phyloP scores from a whole-genome alignment of 2,113 vertebrate genomes.

The Anguilla rostrata region DNA sequence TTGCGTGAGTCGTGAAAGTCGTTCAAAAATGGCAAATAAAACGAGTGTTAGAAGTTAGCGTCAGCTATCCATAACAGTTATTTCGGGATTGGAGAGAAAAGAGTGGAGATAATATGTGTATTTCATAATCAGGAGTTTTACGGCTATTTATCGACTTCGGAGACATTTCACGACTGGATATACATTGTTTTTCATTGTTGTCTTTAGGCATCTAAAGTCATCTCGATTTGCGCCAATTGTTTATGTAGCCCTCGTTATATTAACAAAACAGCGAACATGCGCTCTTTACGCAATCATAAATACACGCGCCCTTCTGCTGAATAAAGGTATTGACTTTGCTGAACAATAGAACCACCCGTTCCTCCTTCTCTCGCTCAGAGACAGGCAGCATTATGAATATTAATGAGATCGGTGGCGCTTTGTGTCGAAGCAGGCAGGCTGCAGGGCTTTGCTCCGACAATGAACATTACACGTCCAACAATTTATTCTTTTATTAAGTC shows the following conservation, averaged over 20 bases:
- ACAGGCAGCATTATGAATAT: conserved; percentile 81
- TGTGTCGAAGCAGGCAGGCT: conserved; percentile 71
- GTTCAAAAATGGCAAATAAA: not conserved
- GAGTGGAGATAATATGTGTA: not conserved
- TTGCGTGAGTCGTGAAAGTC: no score
- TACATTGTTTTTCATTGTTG: not conserved
- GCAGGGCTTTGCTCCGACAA: conserved; percentile 73
- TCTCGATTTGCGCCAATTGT: not conserved
- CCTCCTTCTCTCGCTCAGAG: conserved; percentile 72
- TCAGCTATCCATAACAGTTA: not conserved
- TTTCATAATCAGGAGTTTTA: not conserved
- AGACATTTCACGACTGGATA: no score
- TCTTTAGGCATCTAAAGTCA: not conserved
- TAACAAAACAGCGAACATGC: conserved; percentile 52
- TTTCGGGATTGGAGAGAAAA: not conserved
- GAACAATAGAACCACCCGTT: conserved; percentile 84
- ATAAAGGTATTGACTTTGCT: conserved; percentile 79
- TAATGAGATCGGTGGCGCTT: conserved; percentile 81
- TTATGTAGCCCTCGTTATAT: conserved; percentile 37
- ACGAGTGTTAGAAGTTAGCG: not conserved
- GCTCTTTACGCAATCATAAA: conserved; percentile 69
- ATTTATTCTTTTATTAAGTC: conserved; percentile 9
- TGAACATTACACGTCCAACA: conserved; percentile 65
- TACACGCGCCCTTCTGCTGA: conserved; percentile 70
- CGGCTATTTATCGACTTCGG: no score